Evolutionary conservation across 92 coral and sea anemone genomes (phyloP), one percentile per base, ranked within the genome.

Genomic region (Zoanthus sociatus): DNA sequence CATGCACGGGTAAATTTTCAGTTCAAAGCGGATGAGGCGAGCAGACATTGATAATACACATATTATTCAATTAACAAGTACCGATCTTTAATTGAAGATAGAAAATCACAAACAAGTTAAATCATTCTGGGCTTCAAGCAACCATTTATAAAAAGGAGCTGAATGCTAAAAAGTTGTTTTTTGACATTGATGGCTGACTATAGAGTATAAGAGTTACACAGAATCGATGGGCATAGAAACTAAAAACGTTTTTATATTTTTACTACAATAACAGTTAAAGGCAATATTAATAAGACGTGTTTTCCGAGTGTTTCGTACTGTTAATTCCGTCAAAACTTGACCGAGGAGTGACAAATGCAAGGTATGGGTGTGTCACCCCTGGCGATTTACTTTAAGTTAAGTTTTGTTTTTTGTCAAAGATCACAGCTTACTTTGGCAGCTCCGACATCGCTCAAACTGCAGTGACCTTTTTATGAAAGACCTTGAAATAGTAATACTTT

Each of bases 361-460:
- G 74, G 46, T 33, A 30, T 67, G 66, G 20, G 74, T 15, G 74
- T 69, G 74, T 69, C 74, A 69, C 42, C 33, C 14, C 33, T 69
- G 6, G 11, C 46, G 46, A 30, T 69, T 33, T 7, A 33, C 31
- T 69, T 69, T 44, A 69, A 69, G 46, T 14, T 18, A 4, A 5
- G 55, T 69, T 30, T 69, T 69, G 74, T 69, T 33, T 69, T 69
- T 69, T 44, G 31, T 69, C 74, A 69, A 69, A 69, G 74, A 69
- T 69, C 74, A 69, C 46, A 69, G 74, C 42, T 69, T 69, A 31
- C 31, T 31, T 69, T 9, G 16, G 46, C 74, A 0, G 10, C 74
- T 13, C 74, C 74, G 74, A 30, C 74, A 69, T 69, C 74, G 74
- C 74, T 69, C 74, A 69, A 69, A 69, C 74, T 32, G 74, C 31